A percentile compares a stretch with the other conserved stretches of the same genome.
Evolutionary conservation across 2,113 vertebrate species (phyloP).

Genomic region (Ictalurus furcatus): DNA sequence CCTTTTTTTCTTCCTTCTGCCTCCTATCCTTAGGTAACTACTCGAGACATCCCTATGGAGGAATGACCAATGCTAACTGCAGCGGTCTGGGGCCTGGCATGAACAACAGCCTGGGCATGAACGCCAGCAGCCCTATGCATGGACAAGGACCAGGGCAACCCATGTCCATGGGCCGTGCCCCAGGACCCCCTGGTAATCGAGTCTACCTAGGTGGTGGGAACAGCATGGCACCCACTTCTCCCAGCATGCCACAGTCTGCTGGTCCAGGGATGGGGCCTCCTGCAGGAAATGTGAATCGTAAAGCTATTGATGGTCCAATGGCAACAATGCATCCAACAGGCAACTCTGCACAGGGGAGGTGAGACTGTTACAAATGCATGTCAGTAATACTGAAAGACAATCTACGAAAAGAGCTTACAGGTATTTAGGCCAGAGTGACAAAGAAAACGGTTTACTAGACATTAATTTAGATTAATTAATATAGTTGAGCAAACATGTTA

Average conservation of each 20-base stretch:
- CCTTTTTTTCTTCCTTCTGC: background rate
- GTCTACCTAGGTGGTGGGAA: constrained; percentile 82
- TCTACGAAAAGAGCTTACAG: background rate
- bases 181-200: constrained; percentile 81
- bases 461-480: background rate
- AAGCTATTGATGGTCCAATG: constrained; percentile 83
- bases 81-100: constrained; percentile 78
- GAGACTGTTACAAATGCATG: constrained; percentile 29
- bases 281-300: constrained; percentile 86
- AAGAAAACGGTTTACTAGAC: background rate
- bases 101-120: constrained; percentile 79
- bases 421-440: background rate
- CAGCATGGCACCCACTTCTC: constrained; percentile 88
- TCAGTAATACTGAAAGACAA: background rate
- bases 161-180: constrained; percentile 83
- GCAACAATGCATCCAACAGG: constrained; percentile 84
- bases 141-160: constrained; percentile 92
- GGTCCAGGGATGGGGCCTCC: constrained; percentile 94
- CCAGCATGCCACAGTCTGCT: constrained; percentile 88
- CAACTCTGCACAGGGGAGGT: constrained; percentile 85
- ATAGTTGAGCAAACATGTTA: background rate
- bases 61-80: constrained; percentile 85
- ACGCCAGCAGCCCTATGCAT: constrained; percentile 91
- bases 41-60: constrained; percentile 86
- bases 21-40: constrained; percentile 82